Conservation (phyloP, 2,888 invertebrate genomes). For the Ochropleura plecta region DNA sequence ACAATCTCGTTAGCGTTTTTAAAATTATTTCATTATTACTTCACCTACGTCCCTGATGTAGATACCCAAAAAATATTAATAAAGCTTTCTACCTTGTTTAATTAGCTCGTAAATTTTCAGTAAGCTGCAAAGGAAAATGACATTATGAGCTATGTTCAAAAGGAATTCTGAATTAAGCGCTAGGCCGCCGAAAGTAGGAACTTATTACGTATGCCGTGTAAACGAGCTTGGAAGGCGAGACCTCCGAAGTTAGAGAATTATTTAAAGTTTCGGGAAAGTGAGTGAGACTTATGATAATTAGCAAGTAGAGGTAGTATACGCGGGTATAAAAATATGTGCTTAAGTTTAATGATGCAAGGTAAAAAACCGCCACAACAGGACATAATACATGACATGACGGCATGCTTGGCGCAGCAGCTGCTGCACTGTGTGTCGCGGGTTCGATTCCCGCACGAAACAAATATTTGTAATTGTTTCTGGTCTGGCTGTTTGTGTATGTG, state of each 20-base stretch:
- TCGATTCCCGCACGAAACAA: no score
- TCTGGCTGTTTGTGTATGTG: no score
- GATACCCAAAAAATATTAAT: constrained; percentile 19
- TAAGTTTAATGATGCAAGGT: no score
- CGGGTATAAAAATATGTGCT: no score
- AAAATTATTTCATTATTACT: neutral
- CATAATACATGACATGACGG: no score
- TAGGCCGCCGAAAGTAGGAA: constrained; percentile 17
- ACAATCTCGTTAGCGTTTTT: neutral
- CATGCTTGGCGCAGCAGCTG: no score
- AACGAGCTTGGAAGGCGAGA: constrained; percentile 13
- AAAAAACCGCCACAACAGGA: no score
- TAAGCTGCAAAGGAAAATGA: constrained; percentile 34
- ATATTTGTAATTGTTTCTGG: no score
- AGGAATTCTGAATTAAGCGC: constrained; percentile 53
- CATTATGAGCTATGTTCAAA: constrained; percentile 54
- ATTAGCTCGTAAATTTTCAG: constrained; percentile 46
- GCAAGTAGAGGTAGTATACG: neutral
- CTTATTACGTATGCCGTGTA: constrained; percentile 57
- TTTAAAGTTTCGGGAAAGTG: constrained; percentile 10
- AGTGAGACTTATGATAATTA: neutral
- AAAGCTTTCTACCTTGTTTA: constrained; percentile 15
- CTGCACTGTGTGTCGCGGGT: no score
- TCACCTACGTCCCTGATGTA: neutral
- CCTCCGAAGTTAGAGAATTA: constrained; percentile 19